A percentile compares a stretch with the other conserved stretches of the same genome.
phyloP scores from a whole-genome alignment of 1,140 invertebrate species.

The Apocrypta bakeri region DNA sequence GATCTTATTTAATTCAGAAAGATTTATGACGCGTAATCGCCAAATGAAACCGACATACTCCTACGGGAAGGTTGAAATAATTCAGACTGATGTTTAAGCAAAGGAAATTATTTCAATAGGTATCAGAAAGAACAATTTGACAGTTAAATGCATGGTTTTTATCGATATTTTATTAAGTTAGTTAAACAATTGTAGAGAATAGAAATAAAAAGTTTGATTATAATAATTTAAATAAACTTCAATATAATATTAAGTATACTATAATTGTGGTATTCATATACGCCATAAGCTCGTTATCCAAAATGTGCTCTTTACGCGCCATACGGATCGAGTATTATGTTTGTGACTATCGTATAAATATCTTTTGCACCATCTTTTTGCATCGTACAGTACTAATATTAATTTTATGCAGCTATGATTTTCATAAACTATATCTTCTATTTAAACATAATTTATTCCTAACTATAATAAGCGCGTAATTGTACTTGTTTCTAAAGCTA shows the following conservation, averaged over 20 bases:
- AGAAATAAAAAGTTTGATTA: neutral
- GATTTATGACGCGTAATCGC: neutral
- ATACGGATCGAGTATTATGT: neutral
- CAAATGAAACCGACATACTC: neutral
- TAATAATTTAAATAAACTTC: neutral
- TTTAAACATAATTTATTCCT: too few relatives aligned
- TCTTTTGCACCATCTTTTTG: too few relatives aligned
- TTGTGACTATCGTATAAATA: neutral
- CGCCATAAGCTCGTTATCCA: neutral
- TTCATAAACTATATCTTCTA: too few relatives aligned
- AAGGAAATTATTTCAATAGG: neutral
- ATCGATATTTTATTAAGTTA: too few relatives aligned
- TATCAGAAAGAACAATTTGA: neutral
- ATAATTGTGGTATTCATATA: too few relatives aligned
- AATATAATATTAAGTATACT: neutral
- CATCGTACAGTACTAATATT: too few relatives aligned
- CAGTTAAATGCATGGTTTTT: too few relatives aligned
- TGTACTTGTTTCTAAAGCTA: too few relatives aligned
- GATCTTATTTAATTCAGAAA: neutral
- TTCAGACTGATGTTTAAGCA: neutral
- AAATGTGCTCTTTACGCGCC: neutral
- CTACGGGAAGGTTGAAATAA: neutral
- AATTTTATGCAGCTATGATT: neutral
- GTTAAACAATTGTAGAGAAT: too few relatives aligned
- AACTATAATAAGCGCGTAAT: too few relatives aligned